These are phyloP conservation scores for Tribolium madens DNA, from an alignment of 1,140 invertebrate species.

Conservation along the genomic window DNA sequence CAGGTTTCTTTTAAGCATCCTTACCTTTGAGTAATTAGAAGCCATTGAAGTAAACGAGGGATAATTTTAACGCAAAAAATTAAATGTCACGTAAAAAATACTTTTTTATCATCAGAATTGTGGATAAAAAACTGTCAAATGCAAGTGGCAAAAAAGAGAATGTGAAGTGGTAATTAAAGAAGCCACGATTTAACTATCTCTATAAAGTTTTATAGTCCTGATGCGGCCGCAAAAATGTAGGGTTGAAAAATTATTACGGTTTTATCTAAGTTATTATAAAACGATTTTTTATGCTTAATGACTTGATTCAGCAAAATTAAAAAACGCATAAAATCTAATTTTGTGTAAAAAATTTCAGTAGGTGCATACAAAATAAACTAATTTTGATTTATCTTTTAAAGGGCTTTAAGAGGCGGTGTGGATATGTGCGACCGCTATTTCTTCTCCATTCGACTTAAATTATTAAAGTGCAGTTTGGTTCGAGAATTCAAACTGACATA, in stretches of 20 bases:
- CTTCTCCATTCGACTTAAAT: neutral
- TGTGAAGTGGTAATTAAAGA: constrained; percentile 14
- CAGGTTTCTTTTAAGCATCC: neutral
- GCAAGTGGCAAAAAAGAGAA: constrained; percentile 9
- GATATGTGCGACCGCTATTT: neutral
- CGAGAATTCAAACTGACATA: constrained; percentile 5
- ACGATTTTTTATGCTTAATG: neutral
- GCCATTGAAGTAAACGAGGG: neutral
- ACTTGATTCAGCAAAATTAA: neutral
- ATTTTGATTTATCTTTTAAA: no score
- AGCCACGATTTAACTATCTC: constrained; percentile 5
- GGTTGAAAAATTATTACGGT: neutral
- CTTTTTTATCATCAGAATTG: neutral
- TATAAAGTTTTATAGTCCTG: constrained; percentile 2
- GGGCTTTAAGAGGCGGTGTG: no score
- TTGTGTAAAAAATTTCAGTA: neutral
- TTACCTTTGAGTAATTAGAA: constrained; percentile 23
- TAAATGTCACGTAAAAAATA: neutral
- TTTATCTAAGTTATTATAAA: neutral
- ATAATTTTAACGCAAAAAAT: neutral
- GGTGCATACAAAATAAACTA: neutral
- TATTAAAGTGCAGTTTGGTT: constrained; percentile 1
- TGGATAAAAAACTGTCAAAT: neutral
- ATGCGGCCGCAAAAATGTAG: neutral
- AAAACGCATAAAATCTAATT: neutral